Percentiles rank a stretch among this genome's conserved stretches.
These are phyloP conservation scores for Vombatus ursinus DNA, from an alignment of 2,113 vertebrate species.

Conservation along the genomic window DNA sequence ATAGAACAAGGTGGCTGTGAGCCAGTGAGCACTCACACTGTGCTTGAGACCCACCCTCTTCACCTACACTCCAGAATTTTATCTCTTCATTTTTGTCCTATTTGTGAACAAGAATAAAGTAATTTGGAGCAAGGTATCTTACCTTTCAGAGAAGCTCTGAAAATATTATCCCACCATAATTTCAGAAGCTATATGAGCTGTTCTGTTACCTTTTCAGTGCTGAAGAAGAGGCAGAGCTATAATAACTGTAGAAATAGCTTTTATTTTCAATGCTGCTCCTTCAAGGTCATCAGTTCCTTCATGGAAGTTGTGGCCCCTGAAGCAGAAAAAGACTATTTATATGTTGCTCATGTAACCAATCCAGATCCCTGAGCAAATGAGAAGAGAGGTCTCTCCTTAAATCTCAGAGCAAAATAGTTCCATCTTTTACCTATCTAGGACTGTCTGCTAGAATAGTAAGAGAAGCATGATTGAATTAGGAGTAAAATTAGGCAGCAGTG, in stretches of 20 bases:
- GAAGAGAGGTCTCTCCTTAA: constrained; percentile 34
- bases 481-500: constrained; percentile 50
- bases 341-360: constrained; percentile 90
- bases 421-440: not conserved
- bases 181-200: constrained; percentile 93
- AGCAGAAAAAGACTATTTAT: constrained; percentile 95
- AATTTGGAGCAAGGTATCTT: constrained; percentile 95
- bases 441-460: not conserved
- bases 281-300: constrained; percentile 92
- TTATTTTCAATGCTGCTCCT: constrained; percentile 97
- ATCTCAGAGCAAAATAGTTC: not conserved
- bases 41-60: not conserved
- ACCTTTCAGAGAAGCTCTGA: constrained; percentile 94
- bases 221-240: constrained; percentile 98
- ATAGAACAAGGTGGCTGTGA: not conserved
- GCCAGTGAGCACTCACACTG: not conserved
- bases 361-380: constrained; percentile 87
- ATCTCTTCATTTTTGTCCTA: not conserved
- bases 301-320: constrained; percentile 99
- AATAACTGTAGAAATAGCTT: constrained; percentile 99
- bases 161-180: constrained; percentile 92
- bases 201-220: constrained; percentile 94
- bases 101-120: constrained; percentile 90
- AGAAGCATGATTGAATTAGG: not conserved
- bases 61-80: not conserved